A percentile compares a stretch with the other conserved stretches of the same genome.
Conservation (phyloP, 2,888 invertebrate species). For the Polia nebulosa region DNA sequence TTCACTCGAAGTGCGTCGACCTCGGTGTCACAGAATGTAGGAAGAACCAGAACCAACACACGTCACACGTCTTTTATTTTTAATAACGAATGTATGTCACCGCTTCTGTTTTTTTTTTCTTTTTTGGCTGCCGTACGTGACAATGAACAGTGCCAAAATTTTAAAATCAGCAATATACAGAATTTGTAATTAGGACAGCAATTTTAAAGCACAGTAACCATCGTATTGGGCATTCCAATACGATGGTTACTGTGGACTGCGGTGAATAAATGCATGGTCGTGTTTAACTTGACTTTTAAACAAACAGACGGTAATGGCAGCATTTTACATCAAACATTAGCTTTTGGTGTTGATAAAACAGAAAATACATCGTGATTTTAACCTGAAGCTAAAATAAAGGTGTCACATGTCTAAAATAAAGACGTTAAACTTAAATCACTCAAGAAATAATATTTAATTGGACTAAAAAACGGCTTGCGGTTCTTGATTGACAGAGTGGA, state of each 20-base stretch:
- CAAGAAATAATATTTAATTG: slow-evolving; percentile 36
- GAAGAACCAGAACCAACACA: slow-evolving; percentile 26
- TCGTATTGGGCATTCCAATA: too few relatives aligned
- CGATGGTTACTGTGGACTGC: slow-evolving; percentile 27
- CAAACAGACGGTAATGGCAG: slow-evolving; percentile 30
- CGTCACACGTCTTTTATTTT: slow-evolving; percentile 41
- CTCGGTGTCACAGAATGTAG: slow-evolving; percentile 55
- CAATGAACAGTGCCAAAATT: slow-evolving; percentile 32
- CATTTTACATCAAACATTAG: slow-evolving; percentile 30
- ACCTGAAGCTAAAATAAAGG: slow-evolving; percentile 9
- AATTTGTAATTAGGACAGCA: slow-evolving; percentile 29
- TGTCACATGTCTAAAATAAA: slow-evolving; percentile 12
- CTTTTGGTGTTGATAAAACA: slow-evolving; percentile 1
- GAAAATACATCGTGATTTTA: slow-evolving; percentile 26
- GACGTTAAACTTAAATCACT: background rate
- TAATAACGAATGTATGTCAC: slow-evolving; percentile 50
- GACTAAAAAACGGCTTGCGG: slow-evolving; percentile 17
- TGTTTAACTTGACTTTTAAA: slow-evolving; percentile 42
- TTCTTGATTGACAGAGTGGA: slow-evolving; percentile 32
- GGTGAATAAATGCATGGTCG: slow-evolving; percentile 15
- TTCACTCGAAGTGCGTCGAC: slow-evolving; percentile 66
- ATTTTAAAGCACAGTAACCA: slow-evolving; percentile 15
- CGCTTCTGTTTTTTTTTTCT: slow-evolving; percentile 33
- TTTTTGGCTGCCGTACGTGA: slow-evolving; percentile 45
- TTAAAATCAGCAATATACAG: slow-evolving; percentile 37